Conservation (phyloP, 2,797 vertebrate species). For the Ctenochaetus hawaiiensis region DNA sequence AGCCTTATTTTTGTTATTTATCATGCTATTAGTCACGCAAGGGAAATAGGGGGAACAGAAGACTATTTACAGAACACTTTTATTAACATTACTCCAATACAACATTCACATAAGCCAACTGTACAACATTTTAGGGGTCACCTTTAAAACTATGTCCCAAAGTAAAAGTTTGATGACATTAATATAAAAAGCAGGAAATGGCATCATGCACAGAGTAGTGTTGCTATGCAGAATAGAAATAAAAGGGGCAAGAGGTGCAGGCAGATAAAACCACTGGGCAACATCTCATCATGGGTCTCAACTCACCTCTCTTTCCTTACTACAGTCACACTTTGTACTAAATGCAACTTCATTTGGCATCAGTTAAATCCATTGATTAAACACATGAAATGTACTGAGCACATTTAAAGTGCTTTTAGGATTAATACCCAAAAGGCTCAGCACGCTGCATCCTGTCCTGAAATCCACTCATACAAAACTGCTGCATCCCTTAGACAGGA, state of each 20-base stretch:
- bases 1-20: neutral
- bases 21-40: slow-evolving; percentile 34
- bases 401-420: slow-evolving; percentile 17
- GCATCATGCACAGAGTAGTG: slow-evolving; percentile 64
- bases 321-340: slow-evolving; percentile 32
- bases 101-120: slow-evolving; percentile 72
- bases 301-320: neutral
- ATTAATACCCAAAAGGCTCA: slow-evolving; percentile 15
- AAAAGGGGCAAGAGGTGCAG: slow-evolving; percentile 29
- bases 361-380: slow-evolving; percentile 7
- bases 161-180: slow-evolving; percentile 41
- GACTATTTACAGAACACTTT: slow-evolving; percentile 74
- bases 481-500: slow-evolving; percentile 8
- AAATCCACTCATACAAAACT: slow-evolving; percentile 5
- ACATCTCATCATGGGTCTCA: neutral
- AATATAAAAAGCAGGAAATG: slow-evolving; percentile 39
- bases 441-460: slow-evolving; percentile 7
- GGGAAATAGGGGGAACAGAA: neutral
- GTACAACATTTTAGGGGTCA: slow-evolving; percentile 67
- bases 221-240: slow-evolving; percentile 47
- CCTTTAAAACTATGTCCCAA: slow-evolving; percentile 63
- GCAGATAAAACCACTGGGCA: slow-evolving; percentile 30
- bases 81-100: slow-evolving; percentile 82
- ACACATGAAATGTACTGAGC: neutral
- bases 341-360: slow-evolving; percentile 63